phyloP scores from a whole-genome alignment of 2,113 vertebrate species.

The Phalacrocorax pelagicus region DNA sequence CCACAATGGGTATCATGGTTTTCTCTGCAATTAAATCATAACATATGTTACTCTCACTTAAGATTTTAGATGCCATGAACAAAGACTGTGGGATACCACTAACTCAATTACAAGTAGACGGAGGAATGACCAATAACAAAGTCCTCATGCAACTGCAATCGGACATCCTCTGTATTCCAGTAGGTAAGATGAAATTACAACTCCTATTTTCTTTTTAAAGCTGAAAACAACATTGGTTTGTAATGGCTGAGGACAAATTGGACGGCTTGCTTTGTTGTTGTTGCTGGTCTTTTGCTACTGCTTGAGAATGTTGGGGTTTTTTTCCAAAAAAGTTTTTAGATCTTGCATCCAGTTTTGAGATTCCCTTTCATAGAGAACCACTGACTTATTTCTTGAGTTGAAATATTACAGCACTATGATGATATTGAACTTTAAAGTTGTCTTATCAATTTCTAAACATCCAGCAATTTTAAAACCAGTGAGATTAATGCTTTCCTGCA shows the following conservation, averaged over 20 bases:
- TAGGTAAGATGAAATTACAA: constrained; percentile 78
- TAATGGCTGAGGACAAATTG: background rate
- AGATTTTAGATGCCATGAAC: constrained; percentile 98
- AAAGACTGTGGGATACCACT: constrained; percentile 91
- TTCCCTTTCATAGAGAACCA: background rate
- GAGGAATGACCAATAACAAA: constrained; percentile 93
- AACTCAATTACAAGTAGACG: constrained; percentile 88
- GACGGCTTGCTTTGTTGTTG: background rate
- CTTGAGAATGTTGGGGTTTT: background rate
- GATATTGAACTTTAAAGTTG: background rate
- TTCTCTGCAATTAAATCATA: background rate
- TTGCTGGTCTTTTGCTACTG: background rate
- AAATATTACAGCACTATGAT: background rate
- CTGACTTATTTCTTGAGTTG: background rate
- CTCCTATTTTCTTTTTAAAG: background rate
- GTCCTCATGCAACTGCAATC: constrained; percentile 94
- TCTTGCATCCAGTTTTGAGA: background rate
- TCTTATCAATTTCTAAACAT: background rate
- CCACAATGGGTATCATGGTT: background rate
- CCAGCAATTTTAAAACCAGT: background rate
- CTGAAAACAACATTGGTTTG: background rate
- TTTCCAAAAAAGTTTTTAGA: background rate
- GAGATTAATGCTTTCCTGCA: background rate
- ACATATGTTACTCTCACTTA: background rate
- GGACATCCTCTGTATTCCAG: constrained; percentile 93